A percentile compares a stretch with the other conserved stretches of the same genome.
Evolutionary conservation across 2,113 vertebrate species (phyloP).

Genomic region (Leptodactylus fuscus): DNA sequence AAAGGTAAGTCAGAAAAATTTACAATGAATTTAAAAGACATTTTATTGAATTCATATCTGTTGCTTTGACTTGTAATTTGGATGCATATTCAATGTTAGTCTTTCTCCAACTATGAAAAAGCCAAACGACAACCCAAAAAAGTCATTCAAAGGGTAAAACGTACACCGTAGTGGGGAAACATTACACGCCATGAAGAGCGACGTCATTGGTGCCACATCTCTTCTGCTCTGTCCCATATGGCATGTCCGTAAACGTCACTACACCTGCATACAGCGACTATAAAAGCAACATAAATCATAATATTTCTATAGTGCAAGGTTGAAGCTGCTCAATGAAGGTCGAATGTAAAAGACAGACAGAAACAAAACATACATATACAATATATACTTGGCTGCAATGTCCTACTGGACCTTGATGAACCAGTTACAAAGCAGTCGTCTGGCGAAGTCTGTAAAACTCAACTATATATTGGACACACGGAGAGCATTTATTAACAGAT

Average conservation of each 20-base stretch:
- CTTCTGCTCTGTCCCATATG: too few species aligned
- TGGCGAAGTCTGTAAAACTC: not conserved
- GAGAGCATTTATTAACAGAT: conserved; percentile 8
- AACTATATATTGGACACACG: conserved; percentile 1
- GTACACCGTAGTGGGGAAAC: not conserved
- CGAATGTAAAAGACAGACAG: not conserved
- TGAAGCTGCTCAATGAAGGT: conserved; percentile 24
- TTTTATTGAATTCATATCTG: conserved; percentile 18
- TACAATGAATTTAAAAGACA: conserved; percentile 19
- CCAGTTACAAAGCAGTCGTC: not conserved
- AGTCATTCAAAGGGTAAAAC: not conserved
- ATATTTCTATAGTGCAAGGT: conserved; percentile 20
- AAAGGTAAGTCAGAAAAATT: not conserved
- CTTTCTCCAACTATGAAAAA: not conserved
- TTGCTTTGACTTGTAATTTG: too few species aligned
- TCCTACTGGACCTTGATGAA: not conserved
- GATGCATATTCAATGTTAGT: not conserved
- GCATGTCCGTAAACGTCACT: not conserved
- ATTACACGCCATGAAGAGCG: not conserved
- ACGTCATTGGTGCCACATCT: not conserved
- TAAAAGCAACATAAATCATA: not conserved
- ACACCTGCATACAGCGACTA: not conserved
- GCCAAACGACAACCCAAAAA: not conserved
- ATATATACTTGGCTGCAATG: conserved; percentile 18
- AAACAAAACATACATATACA: not conserved